Base-by-base conservation (phyloP, 2,797 vertebrate genomes). In the Aplochiton taeniatus region DNA sequence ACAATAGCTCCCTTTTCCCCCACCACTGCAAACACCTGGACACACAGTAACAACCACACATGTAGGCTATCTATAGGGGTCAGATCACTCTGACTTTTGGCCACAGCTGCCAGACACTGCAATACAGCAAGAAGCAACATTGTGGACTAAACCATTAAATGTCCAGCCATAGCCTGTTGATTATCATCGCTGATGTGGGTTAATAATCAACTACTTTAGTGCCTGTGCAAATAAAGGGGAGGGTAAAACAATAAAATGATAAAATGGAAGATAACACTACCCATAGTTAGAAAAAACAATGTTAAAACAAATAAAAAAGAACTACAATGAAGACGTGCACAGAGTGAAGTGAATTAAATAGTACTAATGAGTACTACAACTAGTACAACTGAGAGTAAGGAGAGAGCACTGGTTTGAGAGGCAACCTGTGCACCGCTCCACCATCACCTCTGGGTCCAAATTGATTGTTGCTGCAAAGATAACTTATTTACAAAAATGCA, bases 401-500 rank as follows among this genome's bases (percentile, higher is more conserved):
- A 69, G 59, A 52, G 51, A 70, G 48, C 66, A 81, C 76, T 80
- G 75, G 75, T 73, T 72, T 78, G 63, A 79, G 83, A 87, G 81
- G 84, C 83, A 77, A 89, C 90, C 92, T 83, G 84, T 89, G 87
- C 90, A 92, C 90, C 89, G 87, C 90, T 92, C 90, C 90, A 85
- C 90, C 90, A 86, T 80, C 85, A 79, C 75, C 58, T 79, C 71
- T 89, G 92, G 88, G 91, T 89, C 87, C 85, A 80, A 85, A 64
- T 81, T 93, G 93, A 96, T 94, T 96, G 94, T 92, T 94, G 89
- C 88, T 95, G 95, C 94, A 93, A 93, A 90, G 92, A 91, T 42
- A 78, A 79, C 87, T 81, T 94, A 95, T 93, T 92, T 94, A 95
- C 93, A 94, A 81, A 91, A 91, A 88, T 85, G 76, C 72, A 72